A percentile compares a stretch with the other conserved stretches of the same genome.
These are phyloP conservation scores for Acrobasis repandana DNA, from an alignment of 2,888 invertebrate genomes.

Conservation along the genomic window DNA sequence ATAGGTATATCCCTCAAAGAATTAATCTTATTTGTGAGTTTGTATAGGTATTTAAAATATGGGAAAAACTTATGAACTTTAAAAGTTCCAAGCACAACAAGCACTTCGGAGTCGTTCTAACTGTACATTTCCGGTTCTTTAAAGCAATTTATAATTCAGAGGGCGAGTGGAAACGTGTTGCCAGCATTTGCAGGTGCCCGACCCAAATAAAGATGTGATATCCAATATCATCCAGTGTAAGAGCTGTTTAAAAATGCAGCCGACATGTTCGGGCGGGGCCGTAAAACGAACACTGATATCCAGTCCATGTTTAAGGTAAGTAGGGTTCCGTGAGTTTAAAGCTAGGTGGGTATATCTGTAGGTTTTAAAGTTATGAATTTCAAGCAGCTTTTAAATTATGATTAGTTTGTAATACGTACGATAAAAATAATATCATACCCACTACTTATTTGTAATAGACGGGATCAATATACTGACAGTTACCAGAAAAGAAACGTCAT, in stretches of 20 bases:
- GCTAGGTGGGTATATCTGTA: background rate
- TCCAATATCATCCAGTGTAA: slow-evolving; percentile 17
- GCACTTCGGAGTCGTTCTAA: background rate
- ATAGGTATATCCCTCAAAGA: no score
- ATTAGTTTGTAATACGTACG: no score
- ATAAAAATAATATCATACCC: no score
- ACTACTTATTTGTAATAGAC: no score
- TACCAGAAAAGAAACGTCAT: no score
- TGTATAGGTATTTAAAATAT: no score
- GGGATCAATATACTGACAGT: no score
- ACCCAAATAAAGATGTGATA: slow-evolving; percentile 16
- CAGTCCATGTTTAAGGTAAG: slow-evolving; percentile 3
- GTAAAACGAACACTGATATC: slow-evolving; percentile 19
- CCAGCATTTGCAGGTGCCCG: slow-evolving; percentile 12
- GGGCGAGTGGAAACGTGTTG: background rate
- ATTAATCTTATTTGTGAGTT: no score
- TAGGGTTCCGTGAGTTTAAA: background rate
- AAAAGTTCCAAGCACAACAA: background rate
- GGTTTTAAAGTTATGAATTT: no score
- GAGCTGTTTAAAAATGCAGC: slow-evolving; percentile 22
- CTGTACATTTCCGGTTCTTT: slow-evolving; percentile 1
- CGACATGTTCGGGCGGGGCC: background rate
- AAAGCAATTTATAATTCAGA: slow-evolving; percentile 18
- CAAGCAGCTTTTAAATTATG: no score
- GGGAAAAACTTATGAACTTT: no score